phyloP scores from a whole-genome alignment of 2,113 vertebrate genomes.

The Pardalotus punctatus region DNA sequence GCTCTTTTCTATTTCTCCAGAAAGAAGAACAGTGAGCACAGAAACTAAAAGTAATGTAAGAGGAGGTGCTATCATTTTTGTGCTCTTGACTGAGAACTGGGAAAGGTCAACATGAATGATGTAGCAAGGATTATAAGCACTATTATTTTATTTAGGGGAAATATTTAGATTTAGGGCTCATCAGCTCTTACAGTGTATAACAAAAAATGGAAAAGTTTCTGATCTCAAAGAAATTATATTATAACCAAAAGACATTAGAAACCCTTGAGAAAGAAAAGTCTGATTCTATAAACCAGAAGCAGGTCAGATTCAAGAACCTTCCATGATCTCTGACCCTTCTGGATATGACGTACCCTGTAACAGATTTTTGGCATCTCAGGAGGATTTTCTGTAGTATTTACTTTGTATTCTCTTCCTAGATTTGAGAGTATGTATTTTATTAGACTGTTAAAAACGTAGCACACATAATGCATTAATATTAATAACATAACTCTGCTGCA shows the following conservation, averaged over 20 bases:
- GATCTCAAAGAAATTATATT: neutral
- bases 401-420: neutral
- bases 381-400: neutral
- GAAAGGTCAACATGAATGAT: accelerated
- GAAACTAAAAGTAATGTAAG: neutral
- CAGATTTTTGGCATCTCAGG: neutral
- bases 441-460: neutral
- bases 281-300: neutral
- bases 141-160: neutral
- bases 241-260: neutral
- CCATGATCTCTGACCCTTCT: neutral
- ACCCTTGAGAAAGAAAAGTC: neutral
- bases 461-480: neutral
- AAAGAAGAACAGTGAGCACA: neutral
- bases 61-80: neutral
- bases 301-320: neutral
- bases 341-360: accelerated
- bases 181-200: neutral
- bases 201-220: neutral
- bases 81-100: neutral
- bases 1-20: neutral
- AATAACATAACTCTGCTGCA: neutral
- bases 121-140: neutral
- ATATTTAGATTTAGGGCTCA: neutral
- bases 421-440: neutral